Base-by-base conservation (phyloP, 2,888 invertebrate genomes). In the Rhodophaea formosa region DNA sequence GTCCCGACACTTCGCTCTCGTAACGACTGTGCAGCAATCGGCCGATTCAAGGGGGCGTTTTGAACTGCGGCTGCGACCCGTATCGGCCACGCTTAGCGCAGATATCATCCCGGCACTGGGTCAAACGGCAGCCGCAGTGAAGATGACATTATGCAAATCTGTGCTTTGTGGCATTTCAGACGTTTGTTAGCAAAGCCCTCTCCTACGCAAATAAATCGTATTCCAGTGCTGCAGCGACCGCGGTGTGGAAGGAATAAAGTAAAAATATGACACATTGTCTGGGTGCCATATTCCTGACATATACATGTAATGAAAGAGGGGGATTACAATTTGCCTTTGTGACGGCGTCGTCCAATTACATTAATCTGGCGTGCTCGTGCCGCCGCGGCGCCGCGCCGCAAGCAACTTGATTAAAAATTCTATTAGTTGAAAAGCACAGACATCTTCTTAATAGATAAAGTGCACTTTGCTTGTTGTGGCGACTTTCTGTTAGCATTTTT, bases 271-370 rank as follows among this genome's bases (percentile, higher is more conserved):
- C 79, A 84, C 78, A 79, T 77, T 80, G 79, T 79, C 79, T 72
- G 80, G 78, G 79, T 81, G 79, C 80, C 78, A 76, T 77, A 82
- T 81, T 80, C 80, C 81, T 77, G 81, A 77, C 79, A 81, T 75
- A 78, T 80, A 77, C 62, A 65, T 81, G 81, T 84, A 86, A 87
- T 86, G 84, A 82, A 85, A 82, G 82, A 80, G 82, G 82, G 84
- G 88, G 84, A 88, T 89, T 88, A 88, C 88, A 90, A 90, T 90
- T 90, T 90, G 89, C 90, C 83, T 90, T 90, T 90, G 89, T 90
- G 88, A 89, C 80, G 82, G 81, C 86, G 82, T 83, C 82, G 84
- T 88, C 87, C 87, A 89, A 90, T 91, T 89, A 88, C 89, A 91
- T 91, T 90, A 90, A 88, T 88, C 87, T 84, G 86, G 84, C 82